Base-by-base conservation (phyloP, 2,113 vertebrate species). In the Catagonus wagneri region DNA sequence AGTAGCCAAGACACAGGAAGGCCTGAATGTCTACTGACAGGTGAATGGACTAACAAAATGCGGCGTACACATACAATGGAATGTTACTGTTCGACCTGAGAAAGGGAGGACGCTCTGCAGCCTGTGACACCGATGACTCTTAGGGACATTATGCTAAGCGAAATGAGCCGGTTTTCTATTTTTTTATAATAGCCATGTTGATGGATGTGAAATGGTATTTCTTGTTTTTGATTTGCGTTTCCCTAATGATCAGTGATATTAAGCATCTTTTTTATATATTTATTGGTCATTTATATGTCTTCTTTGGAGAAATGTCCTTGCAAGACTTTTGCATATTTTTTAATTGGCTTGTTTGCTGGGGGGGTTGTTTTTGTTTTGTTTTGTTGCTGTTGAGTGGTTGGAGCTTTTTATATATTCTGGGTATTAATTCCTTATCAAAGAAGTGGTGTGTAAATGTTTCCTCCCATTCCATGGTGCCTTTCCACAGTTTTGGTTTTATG, bases 231-330 rank as follows among this genome's bases (percentile, higher is more conserved):
- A 86, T 85, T 86, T 61, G 10, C 17, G 78, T 74, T 96, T 84
- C 65, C 13, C 76, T 58, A 61, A 39, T 92, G 9, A 66, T 66
- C 61, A 87, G 34, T 86, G 58, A 72, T 76, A 6, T n/a, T 92
- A 72, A 89, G 1, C 25, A 92, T 32, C 54, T 90, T 83, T 81
- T 91, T 91, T 66, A 69, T 39, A 9, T 96, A 23, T 50, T 50
- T 74, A 79, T 75, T 91, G 69, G 17, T 25, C 50, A 69, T 61
- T 88, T 89, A 15, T 54, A 7, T 75, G 52, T 86, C 63, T 79
- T 92, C 66, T 79, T 78, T 76, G n/a, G 69, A 83, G 39, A 96
- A 92, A 29, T 85, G 6, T 92, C 52, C 86, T 13, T 94, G 50
- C 17, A 89, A 72, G 56, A 83, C 20, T 22, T 52, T 79, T 23